Conservation (phyloP, 1,140 invertebrate species). For the Cephus cinctus region DNA sequence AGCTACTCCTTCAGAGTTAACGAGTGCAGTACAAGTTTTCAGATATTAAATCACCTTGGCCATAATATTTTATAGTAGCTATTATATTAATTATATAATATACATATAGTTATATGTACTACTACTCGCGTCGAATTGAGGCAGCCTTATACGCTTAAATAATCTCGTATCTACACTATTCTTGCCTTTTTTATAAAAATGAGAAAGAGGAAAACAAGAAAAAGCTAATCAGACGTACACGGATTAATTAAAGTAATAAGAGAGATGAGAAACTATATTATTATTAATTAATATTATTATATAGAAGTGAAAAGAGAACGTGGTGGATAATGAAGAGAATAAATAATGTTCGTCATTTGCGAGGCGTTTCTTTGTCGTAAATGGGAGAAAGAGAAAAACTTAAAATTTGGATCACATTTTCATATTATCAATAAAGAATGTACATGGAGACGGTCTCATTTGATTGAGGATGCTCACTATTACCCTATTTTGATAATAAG, state of each 20-base stretch:
- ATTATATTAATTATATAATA: not conserved
- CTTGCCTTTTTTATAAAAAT: constrained; percentile 7
- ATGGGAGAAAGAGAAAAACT: constrained; percentile 3
- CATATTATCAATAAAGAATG: constrained; percentile 26
- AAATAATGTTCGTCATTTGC: constrained; percentile 4
- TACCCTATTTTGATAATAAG: no score
- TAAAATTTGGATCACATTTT: constrained; percentile 25
- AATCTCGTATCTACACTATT: not conserved
- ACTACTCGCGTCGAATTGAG: not conserved
- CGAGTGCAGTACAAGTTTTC: not conserved
- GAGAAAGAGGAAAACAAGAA: constrained; percentile 11
- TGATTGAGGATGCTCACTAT: no score
- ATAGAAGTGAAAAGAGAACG: constrained; percentile 7
- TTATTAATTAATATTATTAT: constrained; percentile 13
- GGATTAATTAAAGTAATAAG: constrained; percentile 9
- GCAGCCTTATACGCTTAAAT: not conserved
- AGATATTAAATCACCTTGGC: not conserved
- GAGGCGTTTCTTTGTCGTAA: constrained; percentile 7
- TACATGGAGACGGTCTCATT: no score
- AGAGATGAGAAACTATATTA: constrained; percentile 8
- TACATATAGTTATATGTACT: not conserved
- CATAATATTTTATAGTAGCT: not conserved
- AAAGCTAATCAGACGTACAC: constrained; percentile 4
- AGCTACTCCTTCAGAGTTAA: not conserved
- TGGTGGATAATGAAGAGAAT: no score